Evolutionary conservation across 2,797 vertebrate species (phyloP), one percentile per base, ranked within the genome.

Genomic region (Esox lucius): DNA sequence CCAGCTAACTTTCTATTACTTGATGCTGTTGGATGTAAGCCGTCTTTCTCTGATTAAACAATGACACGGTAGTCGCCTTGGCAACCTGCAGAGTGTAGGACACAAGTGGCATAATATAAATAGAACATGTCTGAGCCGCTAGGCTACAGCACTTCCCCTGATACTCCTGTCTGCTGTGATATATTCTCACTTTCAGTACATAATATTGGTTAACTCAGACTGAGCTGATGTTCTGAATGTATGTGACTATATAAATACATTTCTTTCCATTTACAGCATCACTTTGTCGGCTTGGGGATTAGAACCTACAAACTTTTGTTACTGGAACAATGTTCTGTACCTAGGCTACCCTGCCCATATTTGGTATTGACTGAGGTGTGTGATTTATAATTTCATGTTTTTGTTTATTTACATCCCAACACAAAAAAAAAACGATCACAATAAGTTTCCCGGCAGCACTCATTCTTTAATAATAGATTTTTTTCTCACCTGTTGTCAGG

Each of bases 51-150:
- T 68, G 79, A 80, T 79, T 81, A 86, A 26, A 85, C 74, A 78
- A 75, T 83, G 79, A 75, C 15, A 3, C 73, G 68, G 76, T n/a
- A 53, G 86, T 88, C 85, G 85, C 86, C 86, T 59, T 84, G 81
- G 84, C 71, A 87, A 90, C 87, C 62, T 68, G 3, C 33, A 67
- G 81, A 84, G 68, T 11, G 56, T 62, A 66, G 82, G 77, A 73
- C 35, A 64, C 72, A 24, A 46, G 13, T 7, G 69, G n/a, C 17
- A 16, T 1, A 85, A 87, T 88, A 86, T 88, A 88, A 81, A 78
- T 17, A 56, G 61, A 66, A 56, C 73, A 71, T 78, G 65, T 72
- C 71, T 76, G 71, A 61, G 77, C 11, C 12, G 5, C 70, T 62
- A 35, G 70, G 70, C 66, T 75, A 79, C 48, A 65, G 31, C 81